Evolutionary conservation across 92 coral and sea anemone genomes (phyloP).

Genomic region (Zoanthus solanderi): DNA sequence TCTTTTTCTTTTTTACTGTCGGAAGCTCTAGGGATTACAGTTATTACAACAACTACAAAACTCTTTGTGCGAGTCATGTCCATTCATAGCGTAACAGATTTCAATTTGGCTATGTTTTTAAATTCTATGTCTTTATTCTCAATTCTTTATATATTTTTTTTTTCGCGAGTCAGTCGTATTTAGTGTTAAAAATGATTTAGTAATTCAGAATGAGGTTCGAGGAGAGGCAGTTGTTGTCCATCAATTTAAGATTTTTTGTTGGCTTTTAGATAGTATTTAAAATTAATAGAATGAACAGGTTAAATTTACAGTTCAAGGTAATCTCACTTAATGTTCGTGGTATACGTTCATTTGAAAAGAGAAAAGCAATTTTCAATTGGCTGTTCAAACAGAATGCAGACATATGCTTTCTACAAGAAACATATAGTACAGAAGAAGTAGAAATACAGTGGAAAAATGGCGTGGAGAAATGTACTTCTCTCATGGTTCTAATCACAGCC

Average conservation of each 20-base stretch:
- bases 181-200: neutral
- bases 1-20: too few species aligned
- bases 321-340: neutral
- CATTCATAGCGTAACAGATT: too few species aligned
- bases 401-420: constrained; percentile 63
- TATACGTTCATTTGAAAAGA: neutral
- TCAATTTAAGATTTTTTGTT: neutral
- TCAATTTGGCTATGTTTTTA: too few species aligned
- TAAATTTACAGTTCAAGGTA: neutral
- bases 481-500: constrained; percentile 49
- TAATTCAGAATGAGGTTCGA: neutral
- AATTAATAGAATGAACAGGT: too few species aligned
- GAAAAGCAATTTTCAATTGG: neutral
- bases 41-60: too few species aligned
- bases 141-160: too few species aligned
- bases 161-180: neutral
- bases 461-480: constrained; percentile 51
- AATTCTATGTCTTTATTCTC: neutral
- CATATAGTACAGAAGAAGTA: constrained; percentile 48
- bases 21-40: too few species aligned
- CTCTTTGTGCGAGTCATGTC: too few species aligned
- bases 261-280: neutral
- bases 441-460: constrained; percentile 65
- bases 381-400: neutral
- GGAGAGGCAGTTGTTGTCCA: neutral